Evolutionary conservation across 2,113 vertebrate genomes (phyloP).

Genomic region (Antechinus stuartii): DNA sequence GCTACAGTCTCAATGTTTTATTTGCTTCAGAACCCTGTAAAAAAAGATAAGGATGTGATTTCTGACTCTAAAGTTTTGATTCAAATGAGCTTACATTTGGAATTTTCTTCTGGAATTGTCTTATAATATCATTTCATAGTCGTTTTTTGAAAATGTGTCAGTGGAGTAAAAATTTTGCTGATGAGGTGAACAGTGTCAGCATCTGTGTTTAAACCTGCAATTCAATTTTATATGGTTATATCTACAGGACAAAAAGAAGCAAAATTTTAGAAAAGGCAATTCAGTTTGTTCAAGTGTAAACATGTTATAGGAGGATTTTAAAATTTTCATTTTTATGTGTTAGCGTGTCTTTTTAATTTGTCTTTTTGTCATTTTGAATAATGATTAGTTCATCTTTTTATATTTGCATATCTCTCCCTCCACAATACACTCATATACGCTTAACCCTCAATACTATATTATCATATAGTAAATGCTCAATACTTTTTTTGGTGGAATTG

Average conservation of each 20-base stretch:
- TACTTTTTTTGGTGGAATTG: background rate
- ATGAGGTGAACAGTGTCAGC: background rate
- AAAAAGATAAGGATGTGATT: background rate
- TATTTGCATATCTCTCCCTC: background rate
- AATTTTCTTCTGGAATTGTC: background rate
- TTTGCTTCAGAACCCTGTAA: background rate
- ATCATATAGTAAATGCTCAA: background rate
- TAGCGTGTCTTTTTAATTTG: background rate
- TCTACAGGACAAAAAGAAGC: background rate
- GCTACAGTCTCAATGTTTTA: background rate
- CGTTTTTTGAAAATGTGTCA: background rate
- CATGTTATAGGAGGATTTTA: background rate
- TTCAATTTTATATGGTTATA: background rate
- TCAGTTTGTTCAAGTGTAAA: background rate
- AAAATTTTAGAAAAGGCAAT: background rate
- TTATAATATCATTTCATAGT: background rate
- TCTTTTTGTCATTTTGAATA: background rate
- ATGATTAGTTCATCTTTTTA: background rate
- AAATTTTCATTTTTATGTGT: background rate
- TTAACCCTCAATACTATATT: background rate
- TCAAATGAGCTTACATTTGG: background rate
- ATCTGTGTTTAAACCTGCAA: background rate
- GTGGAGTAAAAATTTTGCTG: background rate
- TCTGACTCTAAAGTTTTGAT: background rate
- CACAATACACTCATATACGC: fast-evolving